Percentiles rank a stretch among this genome's conserved stretches.
Evolutionary conservation across 2,113 vertebrate genomes (phyloP).

Genomic region (Heliornis fulica): DNA sequence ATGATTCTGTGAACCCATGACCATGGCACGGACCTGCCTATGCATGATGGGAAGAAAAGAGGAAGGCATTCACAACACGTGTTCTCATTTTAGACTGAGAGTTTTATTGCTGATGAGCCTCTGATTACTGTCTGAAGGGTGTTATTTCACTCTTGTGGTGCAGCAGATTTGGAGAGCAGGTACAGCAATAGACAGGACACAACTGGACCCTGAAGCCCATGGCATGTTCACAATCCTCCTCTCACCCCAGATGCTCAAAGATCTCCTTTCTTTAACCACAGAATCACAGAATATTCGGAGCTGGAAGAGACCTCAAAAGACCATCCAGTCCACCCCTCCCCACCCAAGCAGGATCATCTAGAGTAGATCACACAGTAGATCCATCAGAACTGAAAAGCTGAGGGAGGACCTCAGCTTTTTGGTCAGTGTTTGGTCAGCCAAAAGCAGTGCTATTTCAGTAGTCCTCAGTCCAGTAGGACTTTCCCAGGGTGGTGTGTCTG

Average conservation of each 20-base stretch:
- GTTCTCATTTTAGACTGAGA: neutral
- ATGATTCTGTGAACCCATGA: too few relatives aligned
- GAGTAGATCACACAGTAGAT: too few relatives aligned
- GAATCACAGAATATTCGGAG: too few relatives aligned
- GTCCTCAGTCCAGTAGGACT: neutral
- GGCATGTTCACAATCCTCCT: neutral
- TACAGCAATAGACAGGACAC: neutral
- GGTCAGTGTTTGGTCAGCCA: neutral
- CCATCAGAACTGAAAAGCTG: neutral
- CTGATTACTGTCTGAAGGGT: neutral
- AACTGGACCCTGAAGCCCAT: neutral
- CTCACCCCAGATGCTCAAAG: neutral
- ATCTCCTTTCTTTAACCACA: too few relatives aligned
- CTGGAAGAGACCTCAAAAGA: too few relatives aligned
- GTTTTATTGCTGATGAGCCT: neutral
- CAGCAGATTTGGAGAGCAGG: rapidly evolving
- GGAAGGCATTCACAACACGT: neutral
- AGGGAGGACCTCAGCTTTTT: too few relatives aligned
- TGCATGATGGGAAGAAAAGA: neutral
- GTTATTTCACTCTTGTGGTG: neutral
- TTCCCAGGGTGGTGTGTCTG: neutral
- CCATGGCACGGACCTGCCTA: neutral
- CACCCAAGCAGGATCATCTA: too few relatives aligned
- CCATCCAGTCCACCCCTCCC: too few relatives aligned
- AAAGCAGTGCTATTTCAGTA: neutral